Evolutionary conservation across 2,113 vertebrate genomes (phyloP).

Genomic region (Urocitellus parryii): DNA sequence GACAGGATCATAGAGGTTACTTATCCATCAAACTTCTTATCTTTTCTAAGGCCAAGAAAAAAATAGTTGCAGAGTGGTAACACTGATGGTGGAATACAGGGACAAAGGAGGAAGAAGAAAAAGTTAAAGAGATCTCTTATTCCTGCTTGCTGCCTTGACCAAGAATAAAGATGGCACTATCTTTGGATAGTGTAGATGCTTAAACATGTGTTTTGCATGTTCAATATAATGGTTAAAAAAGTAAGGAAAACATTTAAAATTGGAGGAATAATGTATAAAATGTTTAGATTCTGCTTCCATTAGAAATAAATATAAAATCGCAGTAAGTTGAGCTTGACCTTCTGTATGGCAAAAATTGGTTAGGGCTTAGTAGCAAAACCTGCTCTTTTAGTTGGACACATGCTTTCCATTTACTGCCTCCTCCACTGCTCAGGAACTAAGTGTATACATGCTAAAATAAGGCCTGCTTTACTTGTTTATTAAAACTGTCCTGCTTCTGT

Average conservation of each 20-base stretch:
- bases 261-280: background rate
- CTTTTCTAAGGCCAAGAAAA: background rate
- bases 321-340: background rate
- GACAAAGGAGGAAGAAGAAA: background rate
- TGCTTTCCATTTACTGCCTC: background rate
- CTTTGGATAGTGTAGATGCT: background rate
- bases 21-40: background rate
- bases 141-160: background rate
- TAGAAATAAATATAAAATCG: background rate
- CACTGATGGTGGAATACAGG: background rate
- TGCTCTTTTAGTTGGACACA: background rate
- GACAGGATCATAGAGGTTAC: background rate
- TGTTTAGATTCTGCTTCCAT: background rate
- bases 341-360: background rate
- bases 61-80: background rate
- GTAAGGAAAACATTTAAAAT: background rate
- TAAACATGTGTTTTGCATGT: background rate
- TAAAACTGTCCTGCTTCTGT: background rate
- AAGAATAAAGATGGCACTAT: background rate
- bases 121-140: background rate
- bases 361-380: background rate
- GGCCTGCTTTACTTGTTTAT: background rate
- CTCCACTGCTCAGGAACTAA: background rate
- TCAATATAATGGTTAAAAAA: background rate
- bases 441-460: background rate